Evolutionary conservation across 2,113 vertebrate genomes (phyloP).

Genomic region (Muscicapa adusta): DNA sequence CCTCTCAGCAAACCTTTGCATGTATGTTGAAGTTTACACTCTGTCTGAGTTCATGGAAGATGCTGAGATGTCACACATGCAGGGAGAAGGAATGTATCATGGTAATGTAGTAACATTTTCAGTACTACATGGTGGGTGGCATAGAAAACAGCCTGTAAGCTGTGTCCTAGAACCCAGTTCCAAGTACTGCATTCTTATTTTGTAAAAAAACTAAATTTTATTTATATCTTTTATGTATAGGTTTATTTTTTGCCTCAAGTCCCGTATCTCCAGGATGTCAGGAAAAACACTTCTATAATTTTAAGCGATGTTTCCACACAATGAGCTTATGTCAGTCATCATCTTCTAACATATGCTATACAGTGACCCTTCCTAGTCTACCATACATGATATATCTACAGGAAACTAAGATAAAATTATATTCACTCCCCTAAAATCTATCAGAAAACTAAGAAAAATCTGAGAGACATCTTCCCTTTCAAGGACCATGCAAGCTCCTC

Average conservation of each 20-base stretch:
- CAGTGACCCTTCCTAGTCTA: neutral
- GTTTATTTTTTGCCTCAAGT: neutral
- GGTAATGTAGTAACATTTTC: neutral
- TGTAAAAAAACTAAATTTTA: neutral
- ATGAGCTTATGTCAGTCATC: neutral
- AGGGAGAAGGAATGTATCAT: neutral
- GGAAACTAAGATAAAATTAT: neutral
- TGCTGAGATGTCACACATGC: neutral
- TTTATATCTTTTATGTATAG: neutral
- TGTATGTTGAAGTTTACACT: neutral
- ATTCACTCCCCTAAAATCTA: neutral
- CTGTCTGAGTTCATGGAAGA: neutral
- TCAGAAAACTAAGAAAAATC: neutral
- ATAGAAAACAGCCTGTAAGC: neutral
- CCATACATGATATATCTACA: neutral
- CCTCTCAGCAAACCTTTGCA: neutral
- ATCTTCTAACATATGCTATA: neutral
- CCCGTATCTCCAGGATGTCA: neutral
- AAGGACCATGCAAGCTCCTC: neutral
- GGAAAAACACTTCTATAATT: neutral
- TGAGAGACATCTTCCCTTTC: neutral
- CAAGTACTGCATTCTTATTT: neutral
- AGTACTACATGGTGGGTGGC: neutral
- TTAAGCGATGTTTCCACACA: neutral
- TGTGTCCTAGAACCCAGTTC: neutral